A percentile compares a stretch with the other conserved stretches of the same genome.
Evolutionary conservation across 1,140 invertebrate genomes (phyloP).

Genomic region (Colletes latitarsis): DNA sequence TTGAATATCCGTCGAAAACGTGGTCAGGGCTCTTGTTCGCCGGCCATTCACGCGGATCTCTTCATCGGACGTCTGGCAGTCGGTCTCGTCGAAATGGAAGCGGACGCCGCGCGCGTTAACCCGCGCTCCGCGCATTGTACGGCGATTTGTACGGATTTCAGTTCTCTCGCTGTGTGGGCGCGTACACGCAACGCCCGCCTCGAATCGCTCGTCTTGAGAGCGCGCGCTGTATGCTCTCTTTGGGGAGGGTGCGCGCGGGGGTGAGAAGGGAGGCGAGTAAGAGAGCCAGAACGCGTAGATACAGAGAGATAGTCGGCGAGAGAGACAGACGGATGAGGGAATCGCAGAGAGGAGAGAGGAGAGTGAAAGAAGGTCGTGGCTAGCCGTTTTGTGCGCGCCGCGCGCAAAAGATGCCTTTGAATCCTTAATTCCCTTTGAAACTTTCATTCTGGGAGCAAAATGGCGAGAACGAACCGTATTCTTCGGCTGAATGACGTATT

Average conservation of each 20-base stretch:
- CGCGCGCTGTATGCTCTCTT: slow-evolving; percentile 5
- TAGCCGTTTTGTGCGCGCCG: slow-evolving; percentile 77
- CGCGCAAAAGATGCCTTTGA: slow-evolving; percentile 81
- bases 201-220: slow-evolving; percentile 49
- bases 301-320: slow-evolving; percentile 30
- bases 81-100: slow-evolving; percentile 16
- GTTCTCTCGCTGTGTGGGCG: slow-evolving; percentile 40
- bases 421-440: slow-evolving; percentile 82
- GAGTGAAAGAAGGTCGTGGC: slow-evolving; percentile 59
- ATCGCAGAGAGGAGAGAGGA: slow-evolving; percentile 38
- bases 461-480: slow-evolving; percentile 81
- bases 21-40: slow-evolving; percentile 25
- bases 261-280: background rate
- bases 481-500: slow-evolving; percentile 81
- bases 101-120: slow-evolving; percentile 33
- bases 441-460: slow-evolving; percentile 80
- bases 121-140: slow-evolving; percentile 34
- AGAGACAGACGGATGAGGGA: slow-evolving; percentile 24
- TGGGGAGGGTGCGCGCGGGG: background rate
- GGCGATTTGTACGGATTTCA: slow-evolving; percentile 47
- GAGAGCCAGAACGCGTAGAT: slow-evolving; percentile 12
- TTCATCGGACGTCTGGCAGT: slow-evolving; percentile 35
- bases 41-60: slow-evolving; percentile 38
- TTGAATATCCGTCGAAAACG: slow-evolving; percentile 20
- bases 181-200: slow-evolving; percentile 36